phyloP scores from a whole-genome alignment of 1,140 invertebrate genomes.

The Procambarus clarkii region DNA sequence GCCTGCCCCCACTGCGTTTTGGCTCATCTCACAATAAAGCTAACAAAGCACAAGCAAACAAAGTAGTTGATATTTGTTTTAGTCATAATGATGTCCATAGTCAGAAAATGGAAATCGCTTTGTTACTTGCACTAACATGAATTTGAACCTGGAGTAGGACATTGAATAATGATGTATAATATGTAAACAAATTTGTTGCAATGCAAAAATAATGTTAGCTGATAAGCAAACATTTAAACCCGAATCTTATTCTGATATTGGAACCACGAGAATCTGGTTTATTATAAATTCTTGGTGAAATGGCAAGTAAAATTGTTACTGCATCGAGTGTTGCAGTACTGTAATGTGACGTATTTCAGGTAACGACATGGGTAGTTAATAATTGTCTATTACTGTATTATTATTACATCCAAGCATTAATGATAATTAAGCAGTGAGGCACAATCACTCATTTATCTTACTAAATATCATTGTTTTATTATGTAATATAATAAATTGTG shows the following conservation, averaged over 20 bases:
- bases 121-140: neutral
- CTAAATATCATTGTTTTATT: neutral
- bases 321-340: neutral
- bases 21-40: conserved; percentile 69
- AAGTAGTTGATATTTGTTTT: neutral
- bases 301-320: neutral
- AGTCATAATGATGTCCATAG: no score
- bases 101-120: no score
- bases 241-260: neutral
- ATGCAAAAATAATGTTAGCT: neutral
- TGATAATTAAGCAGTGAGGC: conserved; percentile 1
- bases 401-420: neutral
- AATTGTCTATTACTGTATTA: no score
- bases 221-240: neutral
- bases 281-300: neutral
- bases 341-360: neutral
- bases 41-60: conserved; percentile 68
- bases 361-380: neutral
- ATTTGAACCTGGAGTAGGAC: neutral
- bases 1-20: conserved; percentile 70
- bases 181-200: neutral
- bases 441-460: neutral
- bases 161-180: neutral
- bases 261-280: no score
- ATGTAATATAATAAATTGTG: neutral